Conservation (phyloP, 2,113 vertebrate genomes). For the Nycticryphes semicollaris region DNA sequence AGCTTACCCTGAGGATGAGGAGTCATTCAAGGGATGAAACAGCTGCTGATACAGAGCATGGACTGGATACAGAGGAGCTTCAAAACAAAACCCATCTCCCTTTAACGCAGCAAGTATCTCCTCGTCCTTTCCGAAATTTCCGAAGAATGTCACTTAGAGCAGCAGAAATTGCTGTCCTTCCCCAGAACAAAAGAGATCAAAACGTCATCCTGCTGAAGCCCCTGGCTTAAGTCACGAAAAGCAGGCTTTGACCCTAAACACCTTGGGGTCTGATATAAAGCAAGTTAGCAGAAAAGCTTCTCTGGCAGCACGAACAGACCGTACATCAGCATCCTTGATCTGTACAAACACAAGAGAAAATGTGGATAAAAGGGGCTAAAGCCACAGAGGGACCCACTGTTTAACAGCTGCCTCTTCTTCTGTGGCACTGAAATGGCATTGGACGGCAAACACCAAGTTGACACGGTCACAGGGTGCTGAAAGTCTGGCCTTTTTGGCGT, state of each 20-base stretch:
- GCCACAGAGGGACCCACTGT: background rate
- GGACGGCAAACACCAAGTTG: background rate
- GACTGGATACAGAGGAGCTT: background rate
- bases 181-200: background rate
- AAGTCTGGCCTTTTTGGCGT: background rate
- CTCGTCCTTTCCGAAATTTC: background rate
- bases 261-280: background rate
- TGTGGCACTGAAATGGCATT: background rate
- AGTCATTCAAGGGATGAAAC: background rate
- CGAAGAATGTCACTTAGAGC: background rate
- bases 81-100: background rate
- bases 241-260: background rate
- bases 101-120: background rate
- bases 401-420: background rate
- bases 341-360: background rate
- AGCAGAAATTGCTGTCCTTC: background rate
- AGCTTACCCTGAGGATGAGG: background rate
- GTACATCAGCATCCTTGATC: background rate
- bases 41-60: background rate
- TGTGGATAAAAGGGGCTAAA: background rate
- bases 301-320: background rate
- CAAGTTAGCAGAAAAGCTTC: background rate
- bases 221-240: background rate
- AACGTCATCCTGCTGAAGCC: background rate
- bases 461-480: fast-evolving